Evolutionary conservation across 2,888 invertebrate species (phyloP).

Genomic region (Muschampia staudingeri): DNA sequence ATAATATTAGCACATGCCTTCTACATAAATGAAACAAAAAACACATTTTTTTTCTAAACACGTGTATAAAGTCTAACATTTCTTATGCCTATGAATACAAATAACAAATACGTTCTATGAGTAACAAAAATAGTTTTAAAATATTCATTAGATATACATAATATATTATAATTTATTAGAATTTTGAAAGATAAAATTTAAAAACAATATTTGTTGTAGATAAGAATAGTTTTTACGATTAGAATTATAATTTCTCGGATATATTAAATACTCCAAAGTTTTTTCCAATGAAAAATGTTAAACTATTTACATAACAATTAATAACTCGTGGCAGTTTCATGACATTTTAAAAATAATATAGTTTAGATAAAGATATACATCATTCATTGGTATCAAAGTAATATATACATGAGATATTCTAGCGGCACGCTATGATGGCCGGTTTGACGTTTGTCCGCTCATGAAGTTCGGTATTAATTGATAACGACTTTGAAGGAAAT

Average conservation of each 20-base stretch:
- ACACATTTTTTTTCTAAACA: constrained; percentile 38
- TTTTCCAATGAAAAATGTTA: not conserved
- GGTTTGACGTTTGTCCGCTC: no score
- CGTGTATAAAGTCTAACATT: constrained; percentile 42
- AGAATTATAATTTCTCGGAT: constrained; percentile 21
- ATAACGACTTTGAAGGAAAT: no score
- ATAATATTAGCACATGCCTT: constrained; percentile 27
- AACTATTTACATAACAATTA: not conserved
- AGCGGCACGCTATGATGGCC: no score
- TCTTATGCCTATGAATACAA: constrained; percentile 43
- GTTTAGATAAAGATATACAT: not conserved
- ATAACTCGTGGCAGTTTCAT: not conserved
- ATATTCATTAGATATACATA: constrained; percentile 15
- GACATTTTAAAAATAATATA: not conserved
- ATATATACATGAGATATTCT: no score
- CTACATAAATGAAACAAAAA: constrained; percentile 41
- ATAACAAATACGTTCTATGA: constrained; percentile 42
- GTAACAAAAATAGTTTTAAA: constrained; percentile 48
- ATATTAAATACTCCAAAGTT: not conserved
- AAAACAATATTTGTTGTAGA: constrained; percentile 14
- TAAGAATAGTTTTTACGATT: not conserved
- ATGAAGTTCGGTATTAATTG: no score
- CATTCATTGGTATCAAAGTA: no score
- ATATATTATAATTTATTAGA: constrained; percentile 33
- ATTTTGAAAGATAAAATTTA: constrained; percentile 44